Evolutionary conservation across 2,888 invertebrate genomes (phyloP), one percentile per base, ranked within the genome.

Genomic region (Eumerus sabulonum): DNA sequence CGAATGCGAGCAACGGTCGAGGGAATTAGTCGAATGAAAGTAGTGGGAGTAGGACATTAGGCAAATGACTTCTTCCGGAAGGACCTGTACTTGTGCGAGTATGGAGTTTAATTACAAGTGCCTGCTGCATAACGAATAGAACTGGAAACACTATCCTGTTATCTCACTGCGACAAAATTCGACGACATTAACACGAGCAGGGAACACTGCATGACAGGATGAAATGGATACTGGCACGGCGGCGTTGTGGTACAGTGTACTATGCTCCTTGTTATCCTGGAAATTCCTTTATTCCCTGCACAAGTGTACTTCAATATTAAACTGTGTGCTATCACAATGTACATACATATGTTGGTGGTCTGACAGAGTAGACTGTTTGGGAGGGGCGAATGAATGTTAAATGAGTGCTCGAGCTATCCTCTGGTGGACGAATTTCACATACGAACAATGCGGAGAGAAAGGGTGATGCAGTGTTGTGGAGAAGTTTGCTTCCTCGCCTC

Each of bases 241-340:
- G 38, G 14, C 13, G 13, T 36, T 40, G 13, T 36, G 13, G 45
- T 47, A 27, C 53, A 47, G 45, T 40, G 48, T 48, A 59, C 59
- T 68, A 7, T 27, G 60, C 7, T 67, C 56, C 67, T 57, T 60
- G 59, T 70, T 60, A 70, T 70, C 53, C 60, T 60, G 59, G 53
- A 35, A 60, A 60, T n/a, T 27, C 27, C 27, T 27, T 27, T 27
- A 60, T 60, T 70, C 47, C 44, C 53, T 54, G 1, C 19, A 60
- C 45, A 53, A 60, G 45, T 19, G 51, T 42, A 9, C 59, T 70
- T 54, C 70, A 70, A 12, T 16, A 47, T 48, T 60, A 70, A 60
- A 60, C 60, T 54, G 51, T 60, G 60, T 27, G 7, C 40, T 18
- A 50, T 44, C 48, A 44, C 68, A 7, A 4, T 2, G 27, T 27